Evolutionary conservation across 2,888 invertebrate genomes (phyloP).

Genomic region (Pseudoips prasinana): DNA sequence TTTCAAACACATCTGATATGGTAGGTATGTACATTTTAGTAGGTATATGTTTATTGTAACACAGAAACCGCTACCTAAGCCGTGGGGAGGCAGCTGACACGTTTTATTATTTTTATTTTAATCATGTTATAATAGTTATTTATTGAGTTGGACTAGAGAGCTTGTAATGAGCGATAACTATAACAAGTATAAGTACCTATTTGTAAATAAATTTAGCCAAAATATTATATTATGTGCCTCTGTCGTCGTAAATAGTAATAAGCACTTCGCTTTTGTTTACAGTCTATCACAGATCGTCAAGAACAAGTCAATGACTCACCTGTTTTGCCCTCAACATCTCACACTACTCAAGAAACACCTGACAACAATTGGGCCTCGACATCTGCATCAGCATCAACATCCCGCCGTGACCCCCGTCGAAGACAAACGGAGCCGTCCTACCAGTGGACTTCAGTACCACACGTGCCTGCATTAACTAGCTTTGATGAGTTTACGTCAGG

Average conservation of each 20-base stretch:
- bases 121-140: conserved; percentile 12
- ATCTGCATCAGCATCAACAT: conserved; percentile 13
- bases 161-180: conserved; percentile 11
- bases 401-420: conserved; percentile 13
- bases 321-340: conserved; percentile 14
- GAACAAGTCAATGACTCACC: conserved; percentile 9
- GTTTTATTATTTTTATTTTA: conserved; percentile 5
- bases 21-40: conserved; percentile 1
- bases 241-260: conserved; percentile 11
- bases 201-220: conserved; percentile 11
- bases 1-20: conserved; percentile 1
- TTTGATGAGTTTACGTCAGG: conserved; percentile 15
- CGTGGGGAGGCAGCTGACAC: conserved; percentile 2
- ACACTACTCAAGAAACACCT: conserved; percentile 11
- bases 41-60: conserved; percentile 1
- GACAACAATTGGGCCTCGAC: conserved; percentile 14
- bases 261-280: conserved; percentile 10
- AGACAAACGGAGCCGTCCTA: conserved; percentile 13
- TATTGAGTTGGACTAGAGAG: conserved; percentile 9
- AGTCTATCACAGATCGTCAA: conserved; percentile 13
- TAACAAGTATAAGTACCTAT: conserved; percentile 7
- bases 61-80: conserved; percentile 9
- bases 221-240: conserved; percentile 10
- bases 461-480: conserved; percentile 13
- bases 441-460: conserved; percentile 14